phyloP scores from a whole-genome alignment of 2,113 vertebrate genomes.

The Myanophis thanlyinensis region DNA sequence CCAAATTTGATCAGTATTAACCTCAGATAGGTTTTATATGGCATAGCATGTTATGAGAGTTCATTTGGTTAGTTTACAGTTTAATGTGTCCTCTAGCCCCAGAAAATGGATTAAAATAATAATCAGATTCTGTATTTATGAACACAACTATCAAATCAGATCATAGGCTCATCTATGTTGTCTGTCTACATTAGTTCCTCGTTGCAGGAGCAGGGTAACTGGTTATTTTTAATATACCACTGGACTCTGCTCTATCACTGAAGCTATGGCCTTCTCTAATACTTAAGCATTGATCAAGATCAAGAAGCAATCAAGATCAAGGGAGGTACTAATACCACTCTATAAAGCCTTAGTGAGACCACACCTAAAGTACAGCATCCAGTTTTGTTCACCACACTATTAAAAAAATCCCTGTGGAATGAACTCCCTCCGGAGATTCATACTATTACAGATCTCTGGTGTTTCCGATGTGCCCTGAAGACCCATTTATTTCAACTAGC shows the following conservation, averaged over 20 bases:
- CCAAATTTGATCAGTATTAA: neutral
- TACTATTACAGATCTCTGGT: no score
- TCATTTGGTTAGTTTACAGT: neutral
- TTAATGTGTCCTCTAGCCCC: neutral
- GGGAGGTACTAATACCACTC: no score
- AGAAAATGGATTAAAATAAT: neutral
- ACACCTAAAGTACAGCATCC: no score
- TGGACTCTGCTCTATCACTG: neutral
- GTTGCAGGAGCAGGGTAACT: neutral
- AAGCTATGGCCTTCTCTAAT: neutral
- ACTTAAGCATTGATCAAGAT: neutral
- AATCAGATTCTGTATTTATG: neutral
- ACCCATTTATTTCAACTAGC: no score
- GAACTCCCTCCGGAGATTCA: no score
- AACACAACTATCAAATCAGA: neutral
- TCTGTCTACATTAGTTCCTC: neutral
- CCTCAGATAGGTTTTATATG: neutral
- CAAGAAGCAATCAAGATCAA: no score
- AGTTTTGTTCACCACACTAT: no score
- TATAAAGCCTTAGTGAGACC: no score
- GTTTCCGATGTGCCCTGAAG: no score
- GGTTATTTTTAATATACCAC: neutral
- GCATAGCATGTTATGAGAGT: neutral
- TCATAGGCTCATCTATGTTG: neutral
- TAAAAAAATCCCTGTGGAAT: no score